phyloP scores from a whole-genome alignment of 2,113 vertebrate species.

The Coturnix japonica region DNA sequence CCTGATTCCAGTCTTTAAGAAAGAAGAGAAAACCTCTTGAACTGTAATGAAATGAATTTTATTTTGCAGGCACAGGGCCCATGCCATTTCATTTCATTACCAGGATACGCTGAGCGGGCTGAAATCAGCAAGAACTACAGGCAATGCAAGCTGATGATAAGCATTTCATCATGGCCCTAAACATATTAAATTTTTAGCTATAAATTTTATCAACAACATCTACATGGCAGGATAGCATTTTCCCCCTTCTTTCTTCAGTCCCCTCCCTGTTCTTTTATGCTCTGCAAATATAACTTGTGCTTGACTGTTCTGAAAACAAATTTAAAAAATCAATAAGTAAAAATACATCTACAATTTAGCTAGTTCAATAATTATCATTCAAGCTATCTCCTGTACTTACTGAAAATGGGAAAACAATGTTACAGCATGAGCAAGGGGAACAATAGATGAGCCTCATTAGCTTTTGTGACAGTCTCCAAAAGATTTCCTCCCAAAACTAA shows the following conservation, averaged over 20 bases:
- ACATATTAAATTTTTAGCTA: constrained; percentile 76
- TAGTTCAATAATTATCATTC: constrained; percentile 24
- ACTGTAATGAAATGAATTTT: constrained; percentile 70
- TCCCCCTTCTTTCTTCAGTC: not conserved
- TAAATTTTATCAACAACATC: constrained; percentile 75
- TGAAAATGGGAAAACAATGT: constrained; percentile 38
- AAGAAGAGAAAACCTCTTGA: constrained; percentile 26
- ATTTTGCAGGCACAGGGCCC: constrained; percentile 59
- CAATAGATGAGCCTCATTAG: not conserved
- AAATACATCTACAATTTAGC: not conserved
- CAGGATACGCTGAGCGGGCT: constrained; percentile 47
- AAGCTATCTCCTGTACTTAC: not conserved
- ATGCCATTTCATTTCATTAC: constrained; percentile 75
- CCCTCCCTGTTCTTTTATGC: not conserved
- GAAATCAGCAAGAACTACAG: constrained; percentile 69
- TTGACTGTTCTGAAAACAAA: not conserved
- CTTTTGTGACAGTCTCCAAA: not conserved
- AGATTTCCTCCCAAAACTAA: constrained; percentile 13
- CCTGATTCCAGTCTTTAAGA: constrained; percentile 1
- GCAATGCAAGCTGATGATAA: constrained; percentile 73
- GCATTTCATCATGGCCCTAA: constrained; percentile 75
- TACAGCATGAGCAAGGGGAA: not conserved
- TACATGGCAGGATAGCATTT: constrained; percentile 13
- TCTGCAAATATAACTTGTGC: not conserved
- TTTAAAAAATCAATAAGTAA: not conserved